A percentile compares a stretch with the other conserved stretches of the same genome.
These are phyloP conservation scores for Polydesmus complanatus DNA, from an alignment of 2,888 invertebrate genomes.

Conservation along the genomic window DNA sequence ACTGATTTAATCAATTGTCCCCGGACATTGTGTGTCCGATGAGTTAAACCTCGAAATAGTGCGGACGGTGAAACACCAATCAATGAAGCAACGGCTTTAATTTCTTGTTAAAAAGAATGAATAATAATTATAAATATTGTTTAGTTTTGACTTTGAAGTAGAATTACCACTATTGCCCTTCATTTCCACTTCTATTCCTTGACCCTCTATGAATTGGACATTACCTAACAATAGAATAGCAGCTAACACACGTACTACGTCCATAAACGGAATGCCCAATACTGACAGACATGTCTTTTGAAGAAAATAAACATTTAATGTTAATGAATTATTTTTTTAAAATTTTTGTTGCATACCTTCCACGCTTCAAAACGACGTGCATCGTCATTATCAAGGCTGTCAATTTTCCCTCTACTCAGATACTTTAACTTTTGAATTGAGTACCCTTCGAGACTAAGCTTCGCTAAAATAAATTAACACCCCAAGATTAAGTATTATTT, in stretches of 20 bases:
- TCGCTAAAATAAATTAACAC: conserved; percentile 44
- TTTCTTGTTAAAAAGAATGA: conserved; percentile 39
- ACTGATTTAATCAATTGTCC: conserved; percentile 66
- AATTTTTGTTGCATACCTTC: conserved; percentile 50
- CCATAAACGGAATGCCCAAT: conserved; percentile 82
- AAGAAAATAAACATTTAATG: too few relatives aligned
- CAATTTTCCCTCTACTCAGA: conserved; percentile 56
- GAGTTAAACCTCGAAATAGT: conserved; percentile 66
- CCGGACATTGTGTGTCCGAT: conserved; percentile 61
- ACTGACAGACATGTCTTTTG: conserved; percentile 38
- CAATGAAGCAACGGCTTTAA: conserved; percentile 71
- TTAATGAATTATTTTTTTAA: too few relatives aligned
- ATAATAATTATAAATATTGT: neutral
- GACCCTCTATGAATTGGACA: conserved; percentile 71
- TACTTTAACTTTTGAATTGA: conserved; percentile 67
- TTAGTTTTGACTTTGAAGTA: neutral
- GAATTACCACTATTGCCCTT: conserved; percentile 46
- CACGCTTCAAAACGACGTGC: conserved; percentile 68
- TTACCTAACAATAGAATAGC: conserved; percentile 84
- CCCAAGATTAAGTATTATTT: neutral
- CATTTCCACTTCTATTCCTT: conserved; percentile 43
- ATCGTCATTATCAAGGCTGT: conserved; percentile 58
- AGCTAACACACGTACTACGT: conserved; percentile 79
- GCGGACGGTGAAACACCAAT: conserved; percentile 61
- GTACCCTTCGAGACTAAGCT: conserved; percentile 75